These are phyloP conservation scores for Nycticryphes semicollaris DNA, from an alignment of 2,113 vertebrate genomes.

Conservation along the genomic window DNA sequence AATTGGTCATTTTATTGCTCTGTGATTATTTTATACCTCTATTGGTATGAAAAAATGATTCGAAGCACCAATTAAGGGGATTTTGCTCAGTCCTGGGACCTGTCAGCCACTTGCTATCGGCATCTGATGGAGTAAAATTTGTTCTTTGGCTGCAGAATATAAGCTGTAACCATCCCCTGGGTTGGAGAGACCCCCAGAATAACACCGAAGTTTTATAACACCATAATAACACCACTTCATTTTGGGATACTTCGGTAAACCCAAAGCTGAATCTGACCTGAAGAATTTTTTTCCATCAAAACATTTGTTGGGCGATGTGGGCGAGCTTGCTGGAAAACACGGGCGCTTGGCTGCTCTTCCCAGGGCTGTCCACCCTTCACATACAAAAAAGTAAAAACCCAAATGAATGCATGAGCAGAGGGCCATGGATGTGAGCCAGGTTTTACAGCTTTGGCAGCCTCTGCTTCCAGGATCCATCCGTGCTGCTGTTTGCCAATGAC, in stretches of 20 bases:
- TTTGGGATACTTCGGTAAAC: background rate
- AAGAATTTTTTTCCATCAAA: background rate
- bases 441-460: background rate
- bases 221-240: background rate
- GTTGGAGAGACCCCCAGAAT: background rate
- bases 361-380: background rate
- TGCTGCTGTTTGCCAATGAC: fast-evolving
- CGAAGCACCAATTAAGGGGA: background rate
- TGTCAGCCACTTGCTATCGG: background rate
- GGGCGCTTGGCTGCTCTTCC: background rate
- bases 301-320: background rate
- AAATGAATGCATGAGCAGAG: background rate
- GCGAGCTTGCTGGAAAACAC: background rate
- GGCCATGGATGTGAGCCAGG: background rate
- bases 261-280: background rate
- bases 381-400: background rate
- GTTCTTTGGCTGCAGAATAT: background rate
- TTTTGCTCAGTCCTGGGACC: background rate
- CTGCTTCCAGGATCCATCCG: background rate
- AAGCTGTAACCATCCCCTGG: background rate
- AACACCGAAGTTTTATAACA: background rate
- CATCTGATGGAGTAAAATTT: background rate
- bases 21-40: background rate
- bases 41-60: background rate
- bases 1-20: background rate